These are phyloP conservation scores for Exaiptasia diaphana DNA, from an alignment of 64 coral and sea anemone genomes.

Conservation along the genomic window DNA sequence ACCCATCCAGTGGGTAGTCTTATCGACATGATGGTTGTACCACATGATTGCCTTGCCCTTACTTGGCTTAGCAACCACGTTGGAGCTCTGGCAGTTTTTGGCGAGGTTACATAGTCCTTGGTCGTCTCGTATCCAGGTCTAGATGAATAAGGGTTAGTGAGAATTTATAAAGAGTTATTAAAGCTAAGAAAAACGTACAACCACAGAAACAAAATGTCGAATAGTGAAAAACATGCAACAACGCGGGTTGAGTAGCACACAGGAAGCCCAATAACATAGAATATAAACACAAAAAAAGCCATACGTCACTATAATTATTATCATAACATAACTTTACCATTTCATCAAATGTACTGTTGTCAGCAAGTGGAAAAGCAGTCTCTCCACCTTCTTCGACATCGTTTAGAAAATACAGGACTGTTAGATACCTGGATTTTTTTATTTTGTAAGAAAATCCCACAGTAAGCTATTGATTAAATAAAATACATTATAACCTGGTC, in stretches of 20 bases:
- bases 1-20: constrained; percentile 34
- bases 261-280: too few relatives aligned
- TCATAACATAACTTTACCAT: constrained; percentile 36
- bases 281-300: too few relatives aligned
- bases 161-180: too few relatives aligned
- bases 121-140: constrained; percentile 81
- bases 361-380: constrained; percentile 85
- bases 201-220: too few relatives aligned
- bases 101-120: constrained; percentile 55
- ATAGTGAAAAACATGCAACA: too few relatives aligned
- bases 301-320: neutral
- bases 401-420: constrained; percentile 87
- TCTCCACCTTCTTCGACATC: constrained; percentile 88
- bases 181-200: too few relatives aligned
- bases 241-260: too few relatives aligned
- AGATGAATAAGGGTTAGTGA: too few relatives aligned
- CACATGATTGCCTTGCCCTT: constrained; percentile 64
- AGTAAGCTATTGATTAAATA: too few relatives aligned
- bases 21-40: constrained; percentile 54
- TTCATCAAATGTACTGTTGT: constrained; percentile 79
- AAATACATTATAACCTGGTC: too few relatives aligned
- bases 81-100: constrained; percentile 43
- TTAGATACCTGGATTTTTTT: constrained; percentile 89
- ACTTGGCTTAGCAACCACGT: constrained; percentile 37
- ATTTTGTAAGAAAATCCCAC: too few relatives aligned